A percentile compares a stretch with the other conserved stretches of the same genome.
Evolutionary conservation across 1,140 invertebrate species (phyloP).

Genomic region (Prorops nasuta): DNA sequence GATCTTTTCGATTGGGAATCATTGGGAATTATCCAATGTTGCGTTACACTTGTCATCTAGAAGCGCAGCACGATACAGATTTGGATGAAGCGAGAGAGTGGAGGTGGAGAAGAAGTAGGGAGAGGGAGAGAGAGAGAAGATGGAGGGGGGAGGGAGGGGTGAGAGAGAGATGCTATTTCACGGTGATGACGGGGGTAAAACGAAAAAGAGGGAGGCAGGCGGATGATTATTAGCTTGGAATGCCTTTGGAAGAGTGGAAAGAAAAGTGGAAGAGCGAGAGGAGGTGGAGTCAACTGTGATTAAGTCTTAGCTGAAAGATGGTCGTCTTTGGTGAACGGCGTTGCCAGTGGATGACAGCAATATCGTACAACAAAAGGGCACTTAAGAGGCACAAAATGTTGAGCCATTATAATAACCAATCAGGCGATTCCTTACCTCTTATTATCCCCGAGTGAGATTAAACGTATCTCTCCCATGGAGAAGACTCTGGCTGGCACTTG

Average conservation of each 20-base stretch:
- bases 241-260: slow-evolving; percentile 6
- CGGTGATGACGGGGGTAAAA: slow-evolving; percentile 4
- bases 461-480: slow-evolving; percentile 29
- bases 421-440: slow-evolving; percentile 30
- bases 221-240: slow-evolving; percentile 6
- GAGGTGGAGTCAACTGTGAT: slow-evolving; percentile 25
- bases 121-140: not conserved
- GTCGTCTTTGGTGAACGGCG: slow-evolving; percentile 19
- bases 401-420: slow-evolving; percentile 45
- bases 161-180: slow-evolving; percentile 4
- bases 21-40: not conserved
- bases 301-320: slow-evolving; percentile 36
- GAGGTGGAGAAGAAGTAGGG: too few relatives aligned
- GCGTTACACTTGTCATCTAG: not conserved
- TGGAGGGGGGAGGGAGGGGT: not conserved
- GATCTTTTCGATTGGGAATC: not conserved
- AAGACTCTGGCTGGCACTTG: slow-evolving; percentile 21
- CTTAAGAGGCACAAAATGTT: slow-evolving; percentile 41
- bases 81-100: too few relatives aligned
- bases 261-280: slow-evolving; percentile 10
- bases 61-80: not conserved
- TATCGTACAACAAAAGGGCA: slow-evolving; percentile 43
- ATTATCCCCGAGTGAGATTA: slow-evolving; percentile 46
- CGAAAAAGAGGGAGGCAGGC: slow-evolving; percentile 5
- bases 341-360: too few relatives aligned